Evolutionary conservation across 2,888 invertebrate species (phyloP), one percentile per base, ranked within the genome.

Genomic region (Rhingia campestris): DNA sequence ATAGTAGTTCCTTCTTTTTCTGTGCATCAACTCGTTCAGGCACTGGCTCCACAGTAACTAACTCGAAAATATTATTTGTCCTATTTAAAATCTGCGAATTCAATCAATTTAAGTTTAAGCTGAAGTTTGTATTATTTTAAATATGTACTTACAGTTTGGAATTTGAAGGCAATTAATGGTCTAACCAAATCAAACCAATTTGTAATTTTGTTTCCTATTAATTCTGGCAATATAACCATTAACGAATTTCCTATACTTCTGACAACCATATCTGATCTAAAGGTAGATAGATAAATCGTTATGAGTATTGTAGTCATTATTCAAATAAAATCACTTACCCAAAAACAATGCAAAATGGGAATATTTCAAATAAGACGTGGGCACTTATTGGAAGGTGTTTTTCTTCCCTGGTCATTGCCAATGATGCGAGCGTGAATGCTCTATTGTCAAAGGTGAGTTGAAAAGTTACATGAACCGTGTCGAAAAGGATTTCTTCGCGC

Each of bases 331-430:
- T 30, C 76, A 92, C 94, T 93, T 92, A 97, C 96, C 97, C 97
- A 91, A 99, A 99, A 49, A 98, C 98, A 87, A 99, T 96, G 92
- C 98, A 98, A 93, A 99, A 99, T 1, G 99, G 99, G 91, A 99
- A 99, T 89, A 99, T 97, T 91, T 99, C 98, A 88, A 99, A 98
- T 54, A 99, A 93, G 33, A 98, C 96, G 7, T 96, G 95, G 0
- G 97, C 97, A 89, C 96, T 95, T 87, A 97, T 96, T 6, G 97
- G 97, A 87, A 97, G 92, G 91, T 96, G 96, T 90, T 96, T 96
- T 89, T 97, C 97, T 88, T 97, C 97, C 39, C 97, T 93, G 1
- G 96, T 96, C 95, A 97, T 95, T 33, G 96, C 95, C 87, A 96
- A 92, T 0, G 96, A 96, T 3, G 97, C 96, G 63, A 96, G 92